Base-by-base conservation (phyloP, 1,140 invertebrate species). In the Leguminivora glycinivorella region DNA sequence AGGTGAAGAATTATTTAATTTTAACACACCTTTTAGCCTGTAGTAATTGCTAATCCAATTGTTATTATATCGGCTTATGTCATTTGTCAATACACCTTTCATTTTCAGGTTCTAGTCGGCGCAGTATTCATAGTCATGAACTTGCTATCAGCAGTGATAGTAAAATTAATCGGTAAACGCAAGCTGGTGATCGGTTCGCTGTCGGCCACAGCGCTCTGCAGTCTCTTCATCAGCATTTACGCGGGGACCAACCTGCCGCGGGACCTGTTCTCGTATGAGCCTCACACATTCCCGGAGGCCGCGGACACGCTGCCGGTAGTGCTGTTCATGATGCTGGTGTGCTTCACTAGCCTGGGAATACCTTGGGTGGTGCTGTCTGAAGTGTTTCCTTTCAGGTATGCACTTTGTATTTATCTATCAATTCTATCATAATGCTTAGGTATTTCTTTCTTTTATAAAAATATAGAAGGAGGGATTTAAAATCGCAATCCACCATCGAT, bases 351-450 rank as follows among this genome's bases (percentile, higher is more conserved):
- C 29, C 70, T 89, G 56, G 89, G 87, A 0, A 89, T 91, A 72
- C 89, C 89, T 3, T 91, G 89, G 89, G 80, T 90, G 9, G 72
- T 91, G 29, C 67, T 91, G 12, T 89, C 88, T 5, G 89, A 91
- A 75, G 85, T 91, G 0, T 91, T 91, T 71, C 88, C 89, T 0
- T 91, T 91, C 72, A 90, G 81, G 89, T 90, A 80, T 79, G 31
- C 56, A 52, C 43, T 67, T 14, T 25, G 3, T 17, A 58, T 17
- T 17, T 52, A 56, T 29, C 56, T 56, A 52, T 22, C 47, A 10
- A 1, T 6, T 1, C 17, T 56, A 17, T 29, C 14, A 71, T 47
- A 58, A 52, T 58, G 68, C 52, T 75, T 71, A 67, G 12, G 1
- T 34, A 34, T 12, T 12, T 34, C 12, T 2, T 34, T 34, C 3